These are phyloP conservation scores for Tethea ocularis DNA, from an alignment of 2,888 invertebrate species.

Conservation along the genomic window DNA sequence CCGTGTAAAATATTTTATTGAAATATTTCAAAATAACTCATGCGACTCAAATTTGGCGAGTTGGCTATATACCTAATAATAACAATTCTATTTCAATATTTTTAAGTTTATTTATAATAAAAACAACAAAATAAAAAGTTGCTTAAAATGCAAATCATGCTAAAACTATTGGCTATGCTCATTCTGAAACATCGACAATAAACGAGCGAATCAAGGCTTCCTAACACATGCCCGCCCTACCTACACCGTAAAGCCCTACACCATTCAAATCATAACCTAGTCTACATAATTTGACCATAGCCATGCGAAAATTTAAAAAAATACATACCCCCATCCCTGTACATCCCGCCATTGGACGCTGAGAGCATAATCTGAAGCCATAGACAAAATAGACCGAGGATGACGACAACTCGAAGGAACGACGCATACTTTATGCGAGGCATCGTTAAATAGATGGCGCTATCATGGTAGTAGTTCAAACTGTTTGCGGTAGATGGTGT, in stretches of 20 bases:
- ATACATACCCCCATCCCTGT: constrained; percentile 63
- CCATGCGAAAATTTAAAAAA: constrained; percentile 9
- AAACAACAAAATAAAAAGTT: too few relatives aligned
- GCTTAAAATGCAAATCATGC: too few relatives aligned
- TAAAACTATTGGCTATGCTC: not conserved
- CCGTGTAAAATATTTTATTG: too few relatives aligned
- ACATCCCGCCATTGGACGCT: constrained; percentile 59
- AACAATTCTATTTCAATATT: too few relatives aligned
- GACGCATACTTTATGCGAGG: constrained; percentile 75
- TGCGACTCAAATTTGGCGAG: too few relatives aligned
- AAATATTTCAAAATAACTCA: too few relatives aligned
- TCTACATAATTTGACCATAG: not conserved
- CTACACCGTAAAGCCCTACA: not conserved
- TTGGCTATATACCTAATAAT: too few relatives aligned
- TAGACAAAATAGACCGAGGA: constrained; percentile 68
- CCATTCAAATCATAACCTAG: not conserved
- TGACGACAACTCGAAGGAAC: constrained; percentile 68
- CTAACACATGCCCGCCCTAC: too few relatives aligned
- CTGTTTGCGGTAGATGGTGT: constrained; percentile 38
- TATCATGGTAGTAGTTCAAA: constrained; percentile 30
- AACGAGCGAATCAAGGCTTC: not conserved
- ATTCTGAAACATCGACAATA: not conserved
- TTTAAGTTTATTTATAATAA: too few relatives aligned
- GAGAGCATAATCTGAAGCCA: constrained; percentile 79
- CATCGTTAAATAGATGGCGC: constrained; percentile 63